A percentile compares a stretch with the other conserved stretches of the same genome.
phyloP scores from a whole-genome alignment of 2,113 vertebrate species.

The Nibea coibor region DNA sequence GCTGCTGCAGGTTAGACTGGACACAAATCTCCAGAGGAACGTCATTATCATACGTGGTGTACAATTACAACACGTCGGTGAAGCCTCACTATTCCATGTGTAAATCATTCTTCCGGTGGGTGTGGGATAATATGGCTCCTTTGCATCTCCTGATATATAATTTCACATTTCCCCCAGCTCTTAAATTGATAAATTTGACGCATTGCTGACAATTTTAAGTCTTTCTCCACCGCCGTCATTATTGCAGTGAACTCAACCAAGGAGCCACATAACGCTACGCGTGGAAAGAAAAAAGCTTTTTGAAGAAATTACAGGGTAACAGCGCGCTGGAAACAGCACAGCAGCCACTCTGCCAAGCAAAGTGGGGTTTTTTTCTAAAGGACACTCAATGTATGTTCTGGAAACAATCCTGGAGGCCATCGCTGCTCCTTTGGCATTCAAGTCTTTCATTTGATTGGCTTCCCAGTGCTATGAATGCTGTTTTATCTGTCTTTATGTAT shows the following conservation, averaged over 20 bases:
- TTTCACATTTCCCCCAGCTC: constrained; percentile 21
- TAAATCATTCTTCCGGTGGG: not conserved
- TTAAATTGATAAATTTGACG: constrained; percentile 30
- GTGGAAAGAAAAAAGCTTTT: constrained; percentile 37
- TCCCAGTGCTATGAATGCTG: constrained; percentile 20
- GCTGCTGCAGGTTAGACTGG: not conserved
- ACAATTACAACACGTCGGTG: not conserved
- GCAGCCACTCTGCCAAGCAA: constrained; percentile 24
- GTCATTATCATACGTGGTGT: not conserved
- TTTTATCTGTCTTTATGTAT: constrained; percentile 13
- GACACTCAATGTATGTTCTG: constrained; percentile 27
- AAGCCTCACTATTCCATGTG: not conserved
- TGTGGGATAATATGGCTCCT: constrained; percentile 16
- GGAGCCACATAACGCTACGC: constrained; percentile 12
- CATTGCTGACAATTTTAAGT: constrained; percentile 20
- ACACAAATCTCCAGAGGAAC: not conserved
- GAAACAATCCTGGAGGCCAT: constrained; percentile 9
- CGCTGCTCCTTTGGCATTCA: constrained; percentile 4
- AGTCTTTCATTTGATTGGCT: constrained; percentile 9
- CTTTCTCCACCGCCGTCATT: constrained; percentile 15
- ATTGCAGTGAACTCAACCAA: constrained; percentile 23
- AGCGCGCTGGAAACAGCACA: constrained; percentile 16
- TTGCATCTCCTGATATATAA: constrained; percentile 24
- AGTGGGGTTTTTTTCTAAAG: constrained; percentile 30
- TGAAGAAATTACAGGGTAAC: constrained; percentile 44